Conservation (phyloP, 1,140 invertebrate species). For the Bombus haemorrhoidalis region DNA sequence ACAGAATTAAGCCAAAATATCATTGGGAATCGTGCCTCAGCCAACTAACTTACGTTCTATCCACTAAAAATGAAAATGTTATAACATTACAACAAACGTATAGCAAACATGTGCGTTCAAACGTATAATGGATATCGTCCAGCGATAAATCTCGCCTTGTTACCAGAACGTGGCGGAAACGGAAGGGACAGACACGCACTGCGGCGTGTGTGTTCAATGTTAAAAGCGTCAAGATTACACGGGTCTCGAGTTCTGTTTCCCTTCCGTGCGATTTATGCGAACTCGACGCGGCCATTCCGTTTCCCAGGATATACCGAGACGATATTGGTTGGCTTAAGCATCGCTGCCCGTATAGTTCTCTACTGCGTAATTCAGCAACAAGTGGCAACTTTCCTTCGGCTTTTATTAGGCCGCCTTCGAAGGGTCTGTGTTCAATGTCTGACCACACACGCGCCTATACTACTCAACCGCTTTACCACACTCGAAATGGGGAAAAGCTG, state of each 20-base stretch:
- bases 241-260: too few relatives aligned
- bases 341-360: not conserved
- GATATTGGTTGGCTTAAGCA: slow-evolving; percentile 3
- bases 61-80: too few relatives aligned
- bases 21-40: too few relatives aligned
- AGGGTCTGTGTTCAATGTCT: slow-evolving; percentile 4
- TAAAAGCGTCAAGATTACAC: not conserved
- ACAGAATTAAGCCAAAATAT: too few relatives aligned
- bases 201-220: not conserved
- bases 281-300: not conserved
- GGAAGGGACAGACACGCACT: not conserved
- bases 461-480: not conserved
- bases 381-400: slow-evolving; percentile 26
- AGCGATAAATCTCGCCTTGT: not conserved
- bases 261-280: not conserved
- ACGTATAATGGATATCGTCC: not conserved
- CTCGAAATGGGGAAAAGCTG: not conserved
- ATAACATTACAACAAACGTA: too few relatives aligned
- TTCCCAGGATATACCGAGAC: not conserved
- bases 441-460: slow-evolving; percentile 11
- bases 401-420: not conserved
- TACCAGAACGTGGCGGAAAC: not conserved
- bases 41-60: too few relatives aligned
- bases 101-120: too few relatives aligned
- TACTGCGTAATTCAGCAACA: slow-evolving; percentile 47